Conservation (phyloP, 2,797 vertebrate species). For the Diceros bicornis region DNA sequence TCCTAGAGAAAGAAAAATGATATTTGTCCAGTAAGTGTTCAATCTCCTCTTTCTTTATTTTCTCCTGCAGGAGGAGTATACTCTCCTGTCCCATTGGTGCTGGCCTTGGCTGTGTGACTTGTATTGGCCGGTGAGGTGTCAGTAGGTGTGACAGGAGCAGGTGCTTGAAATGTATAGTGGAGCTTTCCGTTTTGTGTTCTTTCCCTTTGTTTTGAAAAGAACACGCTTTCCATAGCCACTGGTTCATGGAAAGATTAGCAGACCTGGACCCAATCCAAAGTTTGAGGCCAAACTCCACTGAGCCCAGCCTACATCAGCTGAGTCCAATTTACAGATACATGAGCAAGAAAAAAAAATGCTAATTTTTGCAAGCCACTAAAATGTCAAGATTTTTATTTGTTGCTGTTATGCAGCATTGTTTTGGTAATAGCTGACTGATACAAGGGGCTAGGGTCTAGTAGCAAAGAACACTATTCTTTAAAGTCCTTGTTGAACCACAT, state of each 20-base stretch:
- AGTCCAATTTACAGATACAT: not conserved
- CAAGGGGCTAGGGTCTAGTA: not conserved
- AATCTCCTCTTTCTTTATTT: not conserved
- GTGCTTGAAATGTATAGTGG: not conserved
- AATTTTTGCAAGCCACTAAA: not conserved
- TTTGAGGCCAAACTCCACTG: not conserved
- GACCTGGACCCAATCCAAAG: not conserved
- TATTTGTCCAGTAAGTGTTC: not conserved
- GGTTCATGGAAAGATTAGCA: not conserved
- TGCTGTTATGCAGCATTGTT: conserved; percentile 2
- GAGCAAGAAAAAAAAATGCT: not conserved
- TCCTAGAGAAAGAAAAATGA: not conserved
- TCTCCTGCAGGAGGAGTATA: not conserved
- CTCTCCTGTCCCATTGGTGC: not conserved
- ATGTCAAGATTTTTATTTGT: conserved; percentile 33
- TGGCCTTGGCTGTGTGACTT: not conserved
- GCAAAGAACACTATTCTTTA: not conserved
- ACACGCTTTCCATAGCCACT: not conserved
- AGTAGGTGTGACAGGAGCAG: not conserved
- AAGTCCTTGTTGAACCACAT: not conserved
- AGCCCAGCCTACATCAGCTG: not conserved
- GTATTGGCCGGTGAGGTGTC: not conserved
- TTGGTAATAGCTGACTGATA: not conserved
- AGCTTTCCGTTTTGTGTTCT: not conserved
- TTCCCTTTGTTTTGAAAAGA: conserved; percentile 26